These are phyloP conservation scores for Harpegnathos saltator DNA, from an alignment of 1,140 invertebrate genomes.

Conservation along the genomic window DNA sequence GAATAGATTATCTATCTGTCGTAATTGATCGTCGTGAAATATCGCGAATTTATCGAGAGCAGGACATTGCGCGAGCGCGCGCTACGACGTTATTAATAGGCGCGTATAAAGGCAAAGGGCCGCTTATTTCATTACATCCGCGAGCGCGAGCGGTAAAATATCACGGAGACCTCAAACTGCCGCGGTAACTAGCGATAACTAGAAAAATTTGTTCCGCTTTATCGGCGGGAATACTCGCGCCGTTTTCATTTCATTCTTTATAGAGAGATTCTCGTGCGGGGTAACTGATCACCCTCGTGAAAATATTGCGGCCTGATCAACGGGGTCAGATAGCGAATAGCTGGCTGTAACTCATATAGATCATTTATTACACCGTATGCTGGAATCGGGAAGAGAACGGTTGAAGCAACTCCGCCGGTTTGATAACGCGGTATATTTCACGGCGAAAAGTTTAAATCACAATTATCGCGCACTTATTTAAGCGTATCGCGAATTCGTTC, in stretches of 20 bases:
- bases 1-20: constrained; percentile 54
- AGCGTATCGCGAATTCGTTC: constrained; percentile 9
- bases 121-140: constrained; percentile 15
- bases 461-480: background rate
- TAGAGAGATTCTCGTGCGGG: constrained; percentile 50
- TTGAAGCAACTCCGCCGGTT: background rate
- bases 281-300: constrained; percentile 59
- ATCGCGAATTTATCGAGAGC: constrained; percentile 43
- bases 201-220: constrained; percentile 8
- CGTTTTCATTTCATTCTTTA: constrained; percentile 32
- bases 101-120: background rate
- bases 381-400: constrained; percentile 39
- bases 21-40: constrained; percentile 54
- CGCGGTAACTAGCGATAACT: background rate
- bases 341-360: constrained; percentile 54
- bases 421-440: background rate
- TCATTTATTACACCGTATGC: constrained; percentile 36
- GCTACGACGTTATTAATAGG: constrained; percentile 13
- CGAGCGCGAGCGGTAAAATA: background rate
- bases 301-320: constrained; percentile 63
- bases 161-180: too few relatives aligned
- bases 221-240: constrained; percentile 17
- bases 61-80: background rate
- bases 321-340: constrained; percentile 46
- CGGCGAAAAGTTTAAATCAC: background rate